Percentiles rank a stretch among this genome's conserved stretches.
These are phyloP conservation scores for Calyptomena viridis DNA, from an alignment of 2,113 vertebrate genomes.

Conservation along the genomic window DNA sequence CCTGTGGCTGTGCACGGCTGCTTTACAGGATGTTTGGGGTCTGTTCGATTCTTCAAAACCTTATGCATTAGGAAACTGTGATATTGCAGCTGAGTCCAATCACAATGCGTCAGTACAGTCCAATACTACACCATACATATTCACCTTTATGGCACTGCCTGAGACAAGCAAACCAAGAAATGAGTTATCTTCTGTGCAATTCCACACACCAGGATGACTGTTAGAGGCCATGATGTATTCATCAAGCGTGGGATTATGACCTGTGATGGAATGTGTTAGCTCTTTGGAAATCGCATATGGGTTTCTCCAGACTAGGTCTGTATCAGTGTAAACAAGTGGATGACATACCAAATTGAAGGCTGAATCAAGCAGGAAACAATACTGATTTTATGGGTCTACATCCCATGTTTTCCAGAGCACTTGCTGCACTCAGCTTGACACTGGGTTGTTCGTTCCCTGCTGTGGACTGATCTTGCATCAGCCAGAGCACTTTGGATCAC, in stretches of 20 bases:
- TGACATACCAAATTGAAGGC: not conserved
- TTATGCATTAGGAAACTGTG: not conserved
- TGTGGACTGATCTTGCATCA: not conserved
- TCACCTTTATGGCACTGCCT: not conserved
- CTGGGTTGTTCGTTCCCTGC: accelerated
- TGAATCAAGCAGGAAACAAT: constrained; percentile 42
- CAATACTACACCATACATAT: not conserved
- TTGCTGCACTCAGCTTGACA: not conserved
- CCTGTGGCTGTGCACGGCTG: not conserved
- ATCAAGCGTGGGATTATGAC: not conserved
- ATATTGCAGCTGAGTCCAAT: not conserved
- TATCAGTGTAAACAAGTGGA: not conserved
- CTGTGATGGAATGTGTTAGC: not conserved
- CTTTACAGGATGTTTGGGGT: not conserved
- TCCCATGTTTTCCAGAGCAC: not conserved
- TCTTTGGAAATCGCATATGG: not conserved
- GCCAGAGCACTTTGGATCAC: not conserved
- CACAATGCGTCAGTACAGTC: not conserved
- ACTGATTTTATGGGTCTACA: not conserved
- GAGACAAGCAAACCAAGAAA: not conserved
- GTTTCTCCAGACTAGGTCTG: not conserved
- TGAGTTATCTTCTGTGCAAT: not conserved
- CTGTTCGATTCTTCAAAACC: not conserved
- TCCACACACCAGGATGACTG: not conserved
- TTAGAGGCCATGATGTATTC: not conserved